phyloP scores from a whole-genome alignment of 1,140 invertebrate species.

The Leptopilina clavipes region DNA sequence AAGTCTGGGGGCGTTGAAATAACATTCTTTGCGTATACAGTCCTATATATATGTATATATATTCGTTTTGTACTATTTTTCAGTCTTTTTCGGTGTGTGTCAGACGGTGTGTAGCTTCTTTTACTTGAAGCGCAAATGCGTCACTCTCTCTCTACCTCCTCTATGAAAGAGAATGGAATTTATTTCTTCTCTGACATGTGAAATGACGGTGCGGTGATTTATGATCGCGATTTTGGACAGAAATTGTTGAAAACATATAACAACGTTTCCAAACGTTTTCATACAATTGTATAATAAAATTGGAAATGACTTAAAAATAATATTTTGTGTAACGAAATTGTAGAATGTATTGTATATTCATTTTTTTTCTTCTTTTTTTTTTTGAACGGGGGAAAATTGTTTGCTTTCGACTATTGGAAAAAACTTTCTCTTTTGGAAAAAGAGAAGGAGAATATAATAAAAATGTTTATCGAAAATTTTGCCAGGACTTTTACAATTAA shows the following conservation, averaged over 20 bases:
- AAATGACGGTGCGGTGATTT: conserved; percentile 58
- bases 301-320: conserved; percentile 29
- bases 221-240: conserved; percentile 58
- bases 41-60: background rate
- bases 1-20: conserved; percentile 17
- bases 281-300: conserved; percentile 41
- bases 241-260: conserved; percentile 42
- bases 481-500: background rate
- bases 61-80: background rate
- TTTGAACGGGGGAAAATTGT: no score
- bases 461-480: background rate
- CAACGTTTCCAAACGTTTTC: conserved; percentile 33
- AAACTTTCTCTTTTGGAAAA: background rate
- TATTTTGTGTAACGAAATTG: no score
- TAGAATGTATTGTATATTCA: no score
- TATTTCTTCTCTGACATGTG: conserved; percentile 53
- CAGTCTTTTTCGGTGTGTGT: background rate
- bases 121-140: conserved; percentile 15
- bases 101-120: conserved; percentile 10
- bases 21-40: conserved; percentile 15
- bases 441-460: no score
- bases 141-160: conserved; percentile 33
- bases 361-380: no score
- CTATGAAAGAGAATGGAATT: conserved; percentile 55
- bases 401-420: conserved; percentile 46